Percentiles rank a stretch among this genome's conserved stretches.
These are phyloP conservation scores for Alexandromys fortis DNA, from an alignment of 2,113 vertebrate species.

Conservation along the genomic window DNA sequence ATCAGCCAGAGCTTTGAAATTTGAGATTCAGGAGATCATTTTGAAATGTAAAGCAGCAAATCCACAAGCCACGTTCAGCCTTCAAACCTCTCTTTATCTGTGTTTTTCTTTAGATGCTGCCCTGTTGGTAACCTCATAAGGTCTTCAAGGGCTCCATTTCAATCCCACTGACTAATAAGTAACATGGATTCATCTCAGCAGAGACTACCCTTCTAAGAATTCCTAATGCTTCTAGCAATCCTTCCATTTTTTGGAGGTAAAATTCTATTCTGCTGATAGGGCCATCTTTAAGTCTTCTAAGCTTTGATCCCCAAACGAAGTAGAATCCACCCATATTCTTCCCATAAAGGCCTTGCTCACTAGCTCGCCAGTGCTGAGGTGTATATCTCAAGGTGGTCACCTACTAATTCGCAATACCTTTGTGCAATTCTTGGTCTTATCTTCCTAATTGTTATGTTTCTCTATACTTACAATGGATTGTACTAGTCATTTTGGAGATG, in stretches of 20 bases:
- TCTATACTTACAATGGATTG: no score
- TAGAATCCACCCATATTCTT: background rate
- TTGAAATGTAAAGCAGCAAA: constrained; percentile 29
- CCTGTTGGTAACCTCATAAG: background rate
- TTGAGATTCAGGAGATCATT: background rate
- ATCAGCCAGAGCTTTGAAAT: constrained; percentile 26
- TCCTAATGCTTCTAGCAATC: background rate
- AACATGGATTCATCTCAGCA: background rate
- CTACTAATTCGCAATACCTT: no score
- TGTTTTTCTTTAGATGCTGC: background rate
- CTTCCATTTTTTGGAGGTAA: background rate
- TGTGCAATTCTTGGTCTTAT: no score
- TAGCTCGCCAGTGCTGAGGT: background rate
- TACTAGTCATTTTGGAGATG: no score
- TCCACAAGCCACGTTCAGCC: background rate
- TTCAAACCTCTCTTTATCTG: background rate
- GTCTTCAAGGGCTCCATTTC: background rate
- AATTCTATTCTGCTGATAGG: background rate
- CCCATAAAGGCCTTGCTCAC: background rate
- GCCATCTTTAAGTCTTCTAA: background rate
- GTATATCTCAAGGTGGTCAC: background rate
- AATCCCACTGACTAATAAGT: background rate
- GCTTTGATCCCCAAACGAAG: background rate
- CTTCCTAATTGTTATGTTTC: no score
- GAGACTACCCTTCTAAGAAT: background rate